Base-by-base conservation (phyloP, 2,797 vertebrate species). In the Spatula versicolor region DNA sequence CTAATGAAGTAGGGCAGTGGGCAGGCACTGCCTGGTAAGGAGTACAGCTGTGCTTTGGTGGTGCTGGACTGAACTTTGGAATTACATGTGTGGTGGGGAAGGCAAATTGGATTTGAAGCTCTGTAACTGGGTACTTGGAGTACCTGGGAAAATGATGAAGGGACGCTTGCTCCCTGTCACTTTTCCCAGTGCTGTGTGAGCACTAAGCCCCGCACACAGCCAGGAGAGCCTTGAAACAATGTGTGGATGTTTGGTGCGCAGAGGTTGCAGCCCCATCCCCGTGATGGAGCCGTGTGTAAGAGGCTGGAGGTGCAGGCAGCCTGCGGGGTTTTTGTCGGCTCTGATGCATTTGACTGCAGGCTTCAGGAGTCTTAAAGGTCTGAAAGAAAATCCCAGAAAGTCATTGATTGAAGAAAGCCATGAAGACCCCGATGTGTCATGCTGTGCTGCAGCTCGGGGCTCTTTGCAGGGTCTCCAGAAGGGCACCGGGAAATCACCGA, bases 361-460 rank as follows among this genome's bases (percentile, higher is more conserved):
- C 28, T 79, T 60, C 55, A 60, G 50, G 25, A 68, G 28, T 21
- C 39, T 43, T 43, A 43, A 6, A 9, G 28, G 13, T 30, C 62
- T 64, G 39, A 64, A 7, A 10, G 21, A 43, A 64, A 64, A 20
- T 14, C 54, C 43, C 21, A 21, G 14, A 11, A n/a, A 13, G 28
- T 9, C 2, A 1, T 63, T 54, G 33, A 12, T 5, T 39, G 55
- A 75, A 60, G 15, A 60, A 75, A 4, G 6, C 28, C 2, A 5
- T 48, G 17, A 11, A 33, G 74, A 90, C 39, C 77, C 52, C 0
- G 0, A 14, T 0, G 17, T 0, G 7, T n/a, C 45, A 48, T 55
- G 56, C 41, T 0, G 0, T 37, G 3, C 73, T 86, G 92, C 79
- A 88, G 87, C 64, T 83, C 73, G 30, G 11, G 77, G 50, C 74